These are phyloP conservation scores for Triops longicaudatus DNA, from an alignment of 1,140 invertebrate genomes.

Conservation along the genomic window DNA sequence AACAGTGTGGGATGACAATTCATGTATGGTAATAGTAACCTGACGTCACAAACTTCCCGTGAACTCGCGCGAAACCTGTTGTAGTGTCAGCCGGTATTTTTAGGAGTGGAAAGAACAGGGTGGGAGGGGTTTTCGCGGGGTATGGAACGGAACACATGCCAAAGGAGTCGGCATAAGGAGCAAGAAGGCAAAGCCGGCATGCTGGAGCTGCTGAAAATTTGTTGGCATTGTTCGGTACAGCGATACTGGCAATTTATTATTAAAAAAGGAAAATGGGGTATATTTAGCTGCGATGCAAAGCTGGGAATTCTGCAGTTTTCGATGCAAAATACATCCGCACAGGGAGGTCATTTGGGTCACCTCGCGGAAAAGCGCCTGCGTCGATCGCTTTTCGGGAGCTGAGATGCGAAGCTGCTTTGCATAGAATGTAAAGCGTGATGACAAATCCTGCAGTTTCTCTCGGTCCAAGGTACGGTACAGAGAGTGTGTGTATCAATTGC, in stretches of 20 bases:
- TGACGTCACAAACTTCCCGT: neutral
- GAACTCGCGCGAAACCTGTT: neutral
- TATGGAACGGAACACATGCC: neutral
- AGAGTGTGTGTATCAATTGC: neutral
- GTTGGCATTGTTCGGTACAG: neutral
- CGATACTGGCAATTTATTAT: neutral
- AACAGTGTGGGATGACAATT: neutral
- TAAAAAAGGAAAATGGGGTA: neutral
- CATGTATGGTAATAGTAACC: neutral
- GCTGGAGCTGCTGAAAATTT: neutral
- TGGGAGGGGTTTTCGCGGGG: neutral
- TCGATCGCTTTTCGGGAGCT: neutral
- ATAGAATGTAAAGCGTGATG: neutral
- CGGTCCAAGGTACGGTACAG: neutral
- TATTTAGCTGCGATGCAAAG: neutral
- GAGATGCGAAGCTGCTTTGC: neutral
- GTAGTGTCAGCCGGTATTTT: constrained; percentile 7
- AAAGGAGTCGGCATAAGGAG: neutral
- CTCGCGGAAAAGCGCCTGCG: neutral
- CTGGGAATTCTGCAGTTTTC: neutral
- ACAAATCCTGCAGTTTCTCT: neutral
- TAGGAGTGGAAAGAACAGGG: neutral
- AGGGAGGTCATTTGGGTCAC: neutral
- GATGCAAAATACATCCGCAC: neutral
- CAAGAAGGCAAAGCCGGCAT: neutral